Evolutionary conservation across 2,113 vertebrate genomes (phyloP), one percentile per base, ranked within the genome.

Genomic region (Argyrosomus japonicus): DNA sequence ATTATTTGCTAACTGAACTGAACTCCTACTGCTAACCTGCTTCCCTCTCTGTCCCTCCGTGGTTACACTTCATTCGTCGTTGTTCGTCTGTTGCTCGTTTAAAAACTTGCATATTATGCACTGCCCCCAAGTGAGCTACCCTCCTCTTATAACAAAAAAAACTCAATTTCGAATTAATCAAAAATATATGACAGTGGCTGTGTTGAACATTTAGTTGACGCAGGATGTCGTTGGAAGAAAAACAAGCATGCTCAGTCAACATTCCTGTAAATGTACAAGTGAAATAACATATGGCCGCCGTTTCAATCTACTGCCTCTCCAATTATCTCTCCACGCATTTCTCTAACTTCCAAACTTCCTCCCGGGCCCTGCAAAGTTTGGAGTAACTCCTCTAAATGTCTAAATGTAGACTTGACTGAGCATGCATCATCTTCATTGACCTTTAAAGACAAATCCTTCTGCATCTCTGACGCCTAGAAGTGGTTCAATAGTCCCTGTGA

Each of bases 361-460:
- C 65, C 25, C 23, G 53, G 58, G 27, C 56, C 21, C 60, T 72
- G 17, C 58, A 21, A 67, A 76, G 56, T 79, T 71, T 36, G 27
- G 9, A 72, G 23, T 40, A 75, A 53, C 25, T 76, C 83, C 68
- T 75, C 21, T 40, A 48, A 86, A 85, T 54, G 54, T 82, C 67
- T 68, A 58, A 75, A 60, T 51, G 65, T 57, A n/a, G 79, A 83
- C 53, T 69, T 3, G 3, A 53, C 77, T 15, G 51, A 74, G 68
- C 65, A 61, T 84, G 75, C 54, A 79, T 84, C 81, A 89, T 92
- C 74, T 85, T 73, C 71, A 76, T 86, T 90, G 85, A 89, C 85
- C 80, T 94, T 94, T 91, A 89, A 85, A 84, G 80, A 89, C 78
- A 68, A 87, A 87, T 83, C 79, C 74, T 72, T 61, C 81, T 11